These are phyloP conservation scores for Papilio glaucus DNA, from an alignment of 1,140 invertebrate genomes.

Conservation along the genomic window DNA sequence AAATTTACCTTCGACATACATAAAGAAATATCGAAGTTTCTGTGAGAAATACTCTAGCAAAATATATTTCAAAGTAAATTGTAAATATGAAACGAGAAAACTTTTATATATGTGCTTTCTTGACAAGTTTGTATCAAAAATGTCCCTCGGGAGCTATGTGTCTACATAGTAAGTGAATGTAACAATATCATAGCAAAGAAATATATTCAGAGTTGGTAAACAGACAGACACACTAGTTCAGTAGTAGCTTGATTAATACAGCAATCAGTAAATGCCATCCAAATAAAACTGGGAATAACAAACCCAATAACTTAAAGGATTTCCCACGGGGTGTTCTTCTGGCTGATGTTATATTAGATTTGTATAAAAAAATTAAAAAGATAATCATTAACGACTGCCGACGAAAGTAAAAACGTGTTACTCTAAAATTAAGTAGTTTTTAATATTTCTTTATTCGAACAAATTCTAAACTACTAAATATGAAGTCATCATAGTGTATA, in stretches of 20 bases:
- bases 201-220: slow-evolving; percentile 8
- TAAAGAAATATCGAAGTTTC: neutral
- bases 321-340: too few species aligned
- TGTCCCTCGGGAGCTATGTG: slow-evolving; percentile 13
- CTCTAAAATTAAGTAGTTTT: too few species aligned
- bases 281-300: slow-evolving; percentile 2
- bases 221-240: slow-evolving; percentile 22
- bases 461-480: too few species aligned
- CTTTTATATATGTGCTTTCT: neutral
- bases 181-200: neutral
- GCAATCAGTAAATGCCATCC: neutral
- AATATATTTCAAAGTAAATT: slow-evolving; percentile 19
- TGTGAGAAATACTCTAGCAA: neutral
- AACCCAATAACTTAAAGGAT: neutral
- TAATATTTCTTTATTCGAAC: too few species aligned
- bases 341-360: too few species aligned
- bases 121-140: slow-evolving; percentile 32
- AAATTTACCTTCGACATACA: neutral
- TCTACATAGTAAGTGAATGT: slow-evolving; percentile 9
- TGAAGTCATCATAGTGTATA: too few species aligned
- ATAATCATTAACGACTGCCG: too few species aligned
- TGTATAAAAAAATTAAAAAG: too few species aligned
- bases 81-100: slow-evolving; percentile 21
- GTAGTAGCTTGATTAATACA: slow-evolving; percentile 25
- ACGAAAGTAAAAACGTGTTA: too few species aligned